Evolutionary conservation across 1,140 invertebrate species (phyloP), one percentile per base, ranked within the genome.

Genomic region (Bombus cullumanus): DNA sequence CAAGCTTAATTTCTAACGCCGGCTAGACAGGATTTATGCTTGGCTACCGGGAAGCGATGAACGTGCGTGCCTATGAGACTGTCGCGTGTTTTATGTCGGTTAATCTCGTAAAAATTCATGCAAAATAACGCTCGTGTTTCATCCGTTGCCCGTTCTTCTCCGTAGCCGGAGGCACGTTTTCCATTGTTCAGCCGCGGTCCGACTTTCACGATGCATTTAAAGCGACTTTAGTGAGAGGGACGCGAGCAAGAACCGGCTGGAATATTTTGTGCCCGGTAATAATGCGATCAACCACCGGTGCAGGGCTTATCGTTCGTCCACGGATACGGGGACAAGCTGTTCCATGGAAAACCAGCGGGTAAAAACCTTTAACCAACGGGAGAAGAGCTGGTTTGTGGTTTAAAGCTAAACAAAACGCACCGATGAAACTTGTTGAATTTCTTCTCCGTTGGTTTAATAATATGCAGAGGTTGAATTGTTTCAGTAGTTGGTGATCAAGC

Each of bases 41-140:
- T 59, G 83, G 86, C 64, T 43, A 85, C 79, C 41, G 43, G 75
- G 69, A 88, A 74, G 85, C 87, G 83, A 81, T 68, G 76, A 76
- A 83, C 87, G 90, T 91, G 91, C 93, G 92, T 92, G 92, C 92
- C 90, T 93, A 91, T 91, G 89, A 89, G 89, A 89, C 89, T 81
- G 86, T 89, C 86, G 77, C 88, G 89, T 94, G 93, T 93, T 94
- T 93, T 94, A 93, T 91, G 90, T 85, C 81, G 89, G 89, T 93
- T 94, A 94, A 94, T 94, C 93, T 93, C 93, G 92, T 94, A 94
- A 94, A 94, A 93, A 93, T 94, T 92, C 91, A 93, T 93, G 91
- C 90, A 92, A 93, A 93, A 93, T 93, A 93, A 92, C 90, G 90
- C 87, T 86, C 91, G 89, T 94, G 92, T 92, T 93, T 93, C 90